Evolutionary conservation across 2,888 invertebrate species (phyloP), one percentile per base, ranked within the genome.

Genomic region (Corbicula japonica): DNA sequence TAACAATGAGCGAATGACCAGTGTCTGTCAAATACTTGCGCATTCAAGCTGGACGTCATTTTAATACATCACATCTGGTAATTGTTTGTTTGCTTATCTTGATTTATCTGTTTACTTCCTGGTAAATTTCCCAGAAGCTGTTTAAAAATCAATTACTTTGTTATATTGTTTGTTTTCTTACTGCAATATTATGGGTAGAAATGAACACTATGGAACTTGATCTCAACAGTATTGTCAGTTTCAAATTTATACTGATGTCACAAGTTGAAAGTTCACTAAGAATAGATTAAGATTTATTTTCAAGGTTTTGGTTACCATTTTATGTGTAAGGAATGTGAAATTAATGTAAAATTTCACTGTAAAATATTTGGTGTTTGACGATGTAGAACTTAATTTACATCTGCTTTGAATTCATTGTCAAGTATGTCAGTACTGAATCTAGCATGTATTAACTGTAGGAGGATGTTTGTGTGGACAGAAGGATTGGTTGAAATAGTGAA

Each of bases 311-410:
- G n/a, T n/a, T n/a, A n/a, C n/a, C n/a, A n/a, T 21, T 66, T 41
- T 35, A 52, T 52, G 66, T 41, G 1, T n/a, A n/a, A n/a, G 66
- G 54, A 66, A 66, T 66, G 66, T 30, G 54, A 66, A 35, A 54
- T 66, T 54, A 66, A 66, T 66, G 66, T 38, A 23, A 32, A 41
- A 52, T 54, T 54, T 66, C 28, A 66, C 38, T 12, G 21, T 34
- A 66, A 54, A 65, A 28, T 66, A n/a, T 66, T 15, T 38, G 54
- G 5, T 66, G 50, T 18, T 52, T 41, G 30, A 1, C 15, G 28
- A 66, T 30, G 66, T 28, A 54, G 38, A 54, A 66, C 66, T 6
- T 52, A 26, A n/a, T 65, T 52, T 65, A 32, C 65, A 65, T 65
- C 35, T 46, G 32, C 34, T 65, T 38, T 65, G 35, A 50, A 65